These are phyloP conservation scores for Neocrepidodera transversa DNA, from an alignment of 2,888 invertebrate species.

Conservation along the genomic window DNA sequence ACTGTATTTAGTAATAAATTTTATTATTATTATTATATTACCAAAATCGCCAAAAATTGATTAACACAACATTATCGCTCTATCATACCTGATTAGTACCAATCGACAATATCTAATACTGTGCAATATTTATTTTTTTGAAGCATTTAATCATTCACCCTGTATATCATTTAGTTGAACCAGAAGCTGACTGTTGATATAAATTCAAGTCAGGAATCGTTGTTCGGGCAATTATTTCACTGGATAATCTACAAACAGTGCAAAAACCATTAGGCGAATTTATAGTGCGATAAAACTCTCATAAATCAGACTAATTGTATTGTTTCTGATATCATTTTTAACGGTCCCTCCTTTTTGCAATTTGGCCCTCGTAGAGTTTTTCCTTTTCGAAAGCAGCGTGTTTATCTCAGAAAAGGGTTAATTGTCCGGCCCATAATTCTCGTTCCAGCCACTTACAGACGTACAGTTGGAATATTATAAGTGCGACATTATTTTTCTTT, in stretches of 20 bases:
- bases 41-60: too few relatives aligned
- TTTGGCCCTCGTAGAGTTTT: constrained; percentile 34
- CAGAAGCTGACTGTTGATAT: constrained; percentile 36
- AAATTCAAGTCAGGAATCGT: constrained; percentile 26
- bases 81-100: too few relatives aligned
- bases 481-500: constrained; percentile 2
- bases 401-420: constrained; percentile 46
- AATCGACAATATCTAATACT: too few relatives aligned
- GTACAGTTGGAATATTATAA: constrained; percentile 17
- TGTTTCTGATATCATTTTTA: constrained; percentile 43
- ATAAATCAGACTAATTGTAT: constrained; percentile 49
- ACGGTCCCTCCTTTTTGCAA: constrained; percentile 42
- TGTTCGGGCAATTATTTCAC: constrained; percentile 22
- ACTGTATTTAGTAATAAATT: too few relatives aligned
- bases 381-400: constrained; percentile 34
- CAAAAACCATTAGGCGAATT: constrained; percentile 34
- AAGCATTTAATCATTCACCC: too few relatives aligned
- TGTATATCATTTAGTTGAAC: background rate
- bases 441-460: constrained; percentile 44
- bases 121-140: too few relatives aligned
- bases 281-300: constrained; percentile 45
- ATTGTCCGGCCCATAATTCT: constrained; percentile 45
- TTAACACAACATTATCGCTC: too few relatives aligned
- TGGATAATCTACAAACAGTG: constrained; percentile 33
- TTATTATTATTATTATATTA: too few relatives aligned